Evolutionary conservation across 2,797 vertebrate genomes (phyloP).

Genomic region (Salarias fasciatus): DNA sequence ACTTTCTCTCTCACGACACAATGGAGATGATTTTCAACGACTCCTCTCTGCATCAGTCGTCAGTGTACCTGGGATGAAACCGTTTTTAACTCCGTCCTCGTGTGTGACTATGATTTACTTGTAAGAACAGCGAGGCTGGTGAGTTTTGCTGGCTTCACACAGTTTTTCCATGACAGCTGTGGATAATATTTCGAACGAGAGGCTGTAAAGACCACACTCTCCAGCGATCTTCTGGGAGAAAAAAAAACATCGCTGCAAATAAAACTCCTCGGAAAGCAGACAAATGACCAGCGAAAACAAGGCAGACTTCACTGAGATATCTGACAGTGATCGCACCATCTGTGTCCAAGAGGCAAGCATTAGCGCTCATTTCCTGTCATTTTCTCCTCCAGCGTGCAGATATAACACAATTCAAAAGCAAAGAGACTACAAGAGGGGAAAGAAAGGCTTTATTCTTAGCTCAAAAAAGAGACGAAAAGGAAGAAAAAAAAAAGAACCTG

Average conservation of each 20-base stretch:
- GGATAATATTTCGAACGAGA: not conserved
- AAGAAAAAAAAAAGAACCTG: constrained; percentile 14
- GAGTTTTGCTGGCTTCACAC: constrained; percentile 6
- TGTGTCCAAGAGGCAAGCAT: constrained; percentile 27
- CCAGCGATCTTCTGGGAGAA: not conserved
- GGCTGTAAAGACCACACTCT: too few relatives aligned
- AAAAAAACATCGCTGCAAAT: constrained; percentile 1
- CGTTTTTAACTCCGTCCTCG: constrained; percentile 13
- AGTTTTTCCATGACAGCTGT: constrained; percentile 6
- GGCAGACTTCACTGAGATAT: constrained; percentile 17
- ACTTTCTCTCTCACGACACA: not conserved
- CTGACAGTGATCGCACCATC: constrained; percentile 25
- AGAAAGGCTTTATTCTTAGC: constrained; percentile 20
- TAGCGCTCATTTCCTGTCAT: constrained; percentile 55
- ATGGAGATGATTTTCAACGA: not conserved
- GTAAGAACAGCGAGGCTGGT: constrained; percentile 3
- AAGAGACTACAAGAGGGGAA: constrained; percentile 6
- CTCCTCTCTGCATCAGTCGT: not conserved
- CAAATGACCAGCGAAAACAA: constrained; percentile 9
- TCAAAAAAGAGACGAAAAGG: constrained; percentile 20
- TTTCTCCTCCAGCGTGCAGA: constrained; percentile 33
- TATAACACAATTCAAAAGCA: constrained; percentile 21
- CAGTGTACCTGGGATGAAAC: not conserved
- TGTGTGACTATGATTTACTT: constrained; percentile 14
- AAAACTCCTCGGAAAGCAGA: not conserved